phyloP scores from a whole-genome alignment of 92 coral and sea anemone genomes.

The Porites evermanni region DNA sequence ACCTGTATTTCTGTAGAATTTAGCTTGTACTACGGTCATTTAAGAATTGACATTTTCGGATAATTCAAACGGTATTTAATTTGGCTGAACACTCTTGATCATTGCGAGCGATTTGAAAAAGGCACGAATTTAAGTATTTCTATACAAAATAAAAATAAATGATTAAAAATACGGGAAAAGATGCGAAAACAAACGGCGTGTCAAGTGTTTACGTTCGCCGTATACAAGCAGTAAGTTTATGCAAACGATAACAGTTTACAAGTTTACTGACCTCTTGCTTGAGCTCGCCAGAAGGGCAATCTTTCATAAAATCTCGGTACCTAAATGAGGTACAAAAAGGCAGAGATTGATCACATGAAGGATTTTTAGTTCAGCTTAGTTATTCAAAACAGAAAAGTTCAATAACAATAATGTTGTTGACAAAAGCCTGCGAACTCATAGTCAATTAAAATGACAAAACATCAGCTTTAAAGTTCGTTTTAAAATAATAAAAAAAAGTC shows the following conservation, averaged over 20 bases:
- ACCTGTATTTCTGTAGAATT: too few species aligned
- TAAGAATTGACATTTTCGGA: too few species aligned
- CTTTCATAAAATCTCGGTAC: slow-evolving; percentile 99
- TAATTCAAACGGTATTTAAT: too few species aligned
- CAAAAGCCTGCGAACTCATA: slow-evolving; percentile 12
- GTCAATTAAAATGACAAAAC: slow-evolving; percentile 27
- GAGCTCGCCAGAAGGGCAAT: slow-evolving; percentile 98
- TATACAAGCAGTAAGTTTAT: background rate
- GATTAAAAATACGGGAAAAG: too few species aligned
- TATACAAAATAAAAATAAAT: too few species aligned
- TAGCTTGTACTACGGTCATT: too few species aligned
- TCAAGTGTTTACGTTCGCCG: background rate
- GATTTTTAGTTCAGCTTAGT: background rate
- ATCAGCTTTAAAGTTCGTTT: slow-evolving; percentile 34
- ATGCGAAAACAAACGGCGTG: too few species aligned
- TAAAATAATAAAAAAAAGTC: slow-evolving; percentile 2
- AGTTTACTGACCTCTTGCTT: slow-evolving; percentile 85
- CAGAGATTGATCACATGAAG: background rate
- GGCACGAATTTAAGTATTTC: too few species aligned
- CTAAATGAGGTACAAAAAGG: slow-evolving; percentile 21
- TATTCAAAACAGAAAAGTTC: background rate
- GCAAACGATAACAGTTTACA: background rate
- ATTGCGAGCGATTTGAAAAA: too few species aligned
- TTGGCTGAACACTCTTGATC: too few species aligned
- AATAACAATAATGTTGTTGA: slow-evolving; percentile 8